Evolutionary conservation across 2,888 invertebrate species (phyloP).

Genomic region (Agrochola lota): DNA sequence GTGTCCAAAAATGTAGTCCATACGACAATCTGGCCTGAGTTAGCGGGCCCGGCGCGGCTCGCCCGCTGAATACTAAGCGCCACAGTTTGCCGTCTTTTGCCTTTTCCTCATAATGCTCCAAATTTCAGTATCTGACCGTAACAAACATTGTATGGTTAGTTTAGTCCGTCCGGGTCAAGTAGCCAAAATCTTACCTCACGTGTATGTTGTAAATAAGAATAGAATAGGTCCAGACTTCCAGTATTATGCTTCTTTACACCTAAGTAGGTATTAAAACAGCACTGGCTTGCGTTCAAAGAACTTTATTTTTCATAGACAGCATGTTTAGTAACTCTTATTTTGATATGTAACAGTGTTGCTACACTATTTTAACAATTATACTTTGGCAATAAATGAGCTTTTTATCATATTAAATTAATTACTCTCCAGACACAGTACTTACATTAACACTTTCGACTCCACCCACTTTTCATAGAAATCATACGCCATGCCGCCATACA

Average conservation of each 20-base stretch:
- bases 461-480: no score
- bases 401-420: not conserved
- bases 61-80: slow-evolving; percentile 71
- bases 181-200: slow-evolving; percentile 24
- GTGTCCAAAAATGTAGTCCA: slow-evolving; percentile 61
- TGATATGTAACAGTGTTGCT: not conserved
- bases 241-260: not conserved
- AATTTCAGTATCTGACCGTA: slow-evolving; percentile 55
- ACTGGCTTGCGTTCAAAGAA: not conserved
- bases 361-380: not conserved
- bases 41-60: slow-evolving; percentile 58
- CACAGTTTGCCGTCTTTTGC: slow-evolving; percentile 55
- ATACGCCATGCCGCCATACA: no score
- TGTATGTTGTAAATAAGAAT: slow-evolving; percentile 19
- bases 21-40: slow-evolving; percentile 66
- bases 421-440: not conserved
- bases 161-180: slow-evolving; percentile 32
- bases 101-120: slow-evolving; percentile 55
- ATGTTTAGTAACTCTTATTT: no score
- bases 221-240: not conserved
- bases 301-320: not conserved
- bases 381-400: not conserved
- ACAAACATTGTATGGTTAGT: slow-evolving; percentile 47
- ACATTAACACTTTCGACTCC: no score
- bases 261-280: not conserved